Evolutionary conservation across 2,113 vertebrate genomes (phyloP), one percentile per base, ranked within the genome.

Genomic region (Galeopterus variegatus): DNA sequence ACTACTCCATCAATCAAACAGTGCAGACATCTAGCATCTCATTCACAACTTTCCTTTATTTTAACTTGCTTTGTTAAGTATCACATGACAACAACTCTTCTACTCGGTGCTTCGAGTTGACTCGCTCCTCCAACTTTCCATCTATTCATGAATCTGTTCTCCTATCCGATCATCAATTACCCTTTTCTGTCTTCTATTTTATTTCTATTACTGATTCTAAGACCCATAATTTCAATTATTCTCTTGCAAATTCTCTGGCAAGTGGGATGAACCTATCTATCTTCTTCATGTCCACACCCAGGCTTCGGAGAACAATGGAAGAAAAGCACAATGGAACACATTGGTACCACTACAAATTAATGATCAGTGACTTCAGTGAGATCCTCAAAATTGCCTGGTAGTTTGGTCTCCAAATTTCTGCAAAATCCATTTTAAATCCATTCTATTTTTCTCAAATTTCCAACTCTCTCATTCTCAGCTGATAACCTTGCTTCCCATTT

Each of bases 171-270:
- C 60, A 73, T 24, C 79, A 26, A 28, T 60, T 15, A 54, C 81
- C 33, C 24, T 33, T 79, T 77, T 87, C 80, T 87, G 4, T 18
- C 54, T 83, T 56, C 48, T 82, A 5, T 70, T 86, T 60, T 72
- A 24, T 76, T 80, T 28, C 8, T 64, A 48, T 85, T 64, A 56
- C n/a, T 72, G n/a, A 70, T 58, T 93, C 56, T 67, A 72, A 48
- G 76, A 60, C 31, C 48, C 83, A 76, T 79, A 5, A 28, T 65
- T 48, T 54, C 75, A 79, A 6, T 60, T 77, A 23, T 50, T 65
- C 36, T 94, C 28, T 62, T 45, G 96, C 9, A 90, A 77, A 83
- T 90, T 92, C 33, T 33, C 56, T 33, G 60, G 73, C 48, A 62
- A 52, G 36, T 9, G 62, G n/a, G 60, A 31, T 31, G 54, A 64